Evolutionary conservation across 2,113 vertebrate species (phyloP), one percentile per base, ranked within the genome.

Genomic region (Coracopsis vasa): DNA sequence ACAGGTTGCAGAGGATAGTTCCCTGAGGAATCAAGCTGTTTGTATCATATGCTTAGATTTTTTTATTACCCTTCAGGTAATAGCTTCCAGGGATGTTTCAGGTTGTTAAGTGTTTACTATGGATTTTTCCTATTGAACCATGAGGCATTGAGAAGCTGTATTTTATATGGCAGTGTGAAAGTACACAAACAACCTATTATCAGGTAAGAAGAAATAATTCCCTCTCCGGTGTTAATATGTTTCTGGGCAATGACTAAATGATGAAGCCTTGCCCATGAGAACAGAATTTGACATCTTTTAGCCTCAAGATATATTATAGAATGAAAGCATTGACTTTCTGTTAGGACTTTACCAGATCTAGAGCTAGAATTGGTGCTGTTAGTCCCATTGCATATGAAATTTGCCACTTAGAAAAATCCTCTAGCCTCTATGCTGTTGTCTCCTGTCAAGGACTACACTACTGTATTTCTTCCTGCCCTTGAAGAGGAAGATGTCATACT

Each of bases 81-180:
- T 28, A 90, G 54, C 81, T 94, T 65, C 73, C 44, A 73, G 89
- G 84, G 73, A 41, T 79, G 74, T 86, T 92, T 73, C 16, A 0
- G 81, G 42, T 77, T 58, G 47, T 87, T 69, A 56, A 51, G 41
- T 71, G 61, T 83, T 86, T 69, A 12, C 10, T 35, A 11, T 86
- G 86, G 75, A 71, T 86, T 95, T 92, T 93, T 90, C 90, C 94
- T 92, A 23, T 25, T 64, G 80, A 87, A 80, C 65, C 92, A 21
- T 3, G 2, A 62, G 69, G 70, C 25, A 58, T 62, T 29, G 48
- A 90, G 62, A 61, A 84, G 45, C 18, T 87, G 6, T 79, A 35
- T 80, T 86, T 89, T 67, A 42, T 54, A 50, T 80, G 70, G 80
- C 75, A 92, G 42, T 75, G 50, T 33, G 48, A 44, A 90, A 67